These are phyloP conservation scores for Triplophysa dalaica DNA, from an alignment of 2,113 vertebrate species.

Conservation along the genomic window DNA sequence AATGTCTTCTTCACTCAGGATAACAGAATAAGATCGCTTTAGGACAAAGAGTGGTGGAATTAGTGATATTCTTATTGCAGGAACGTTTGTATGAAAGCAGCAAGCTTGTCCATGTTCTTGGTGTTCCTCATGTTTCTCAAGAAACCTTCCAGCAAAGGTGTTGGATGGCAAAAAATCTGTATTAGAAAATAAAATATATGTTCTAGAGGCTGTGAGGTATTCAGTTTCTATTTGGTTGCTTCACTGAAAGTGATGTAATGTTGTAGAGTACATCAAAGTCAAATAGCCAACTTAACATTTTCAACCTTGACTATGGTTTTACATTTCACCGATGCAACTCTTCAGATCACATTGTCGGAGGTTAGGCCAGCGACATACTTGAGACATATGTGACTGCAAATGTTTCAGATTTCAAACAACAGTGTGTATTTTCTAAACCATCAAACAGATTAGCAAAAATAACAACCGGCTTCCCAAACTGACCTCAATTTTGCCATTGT, in stretches of 20 bases:
- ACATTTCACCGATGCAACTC: not conserved
- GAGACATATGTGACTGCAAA: too few species aligned
- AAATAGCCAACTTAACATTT: not conserved
- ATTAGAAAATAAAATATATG: not conserved
- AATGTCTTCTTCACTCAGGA: not conserved
- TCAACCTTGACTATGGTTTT: not conserved
- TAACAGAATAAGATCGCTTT: not conserved
- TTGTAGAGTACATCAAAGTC: not conserved
- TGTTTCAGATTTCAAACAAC: not conserved
- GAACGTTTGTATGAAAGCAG: not conserved
- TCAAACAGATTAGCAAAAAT: not conserved
- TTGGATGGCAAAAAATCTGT: not conserved
- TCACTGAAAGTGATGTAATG: not conserved
- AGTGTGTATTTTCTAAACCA: not conserved
- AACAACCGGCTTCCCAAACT: too few species aligned
- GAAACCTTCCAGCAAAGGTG: not conserved
- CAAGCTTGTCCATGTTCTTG: not conserved
- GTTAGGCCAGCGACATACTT: too few species aligned
- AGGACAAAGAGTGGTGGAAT: not conserved
- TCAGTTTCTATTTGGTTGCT: slow-evolving; percentile 7
- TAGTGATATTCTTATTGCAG: not conserved
- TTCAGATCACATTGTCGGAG: not conserved
- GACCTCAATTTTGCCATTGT: too few species aligned
- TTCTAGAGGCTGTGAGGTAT: slow-evolving; percentile 23
- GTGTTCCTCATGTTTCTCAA: not conserved